Evolutionary conservation across 2,113 vertebrate genomes (phyloP).

Genomic region (Heliornis fulica): DNA sequence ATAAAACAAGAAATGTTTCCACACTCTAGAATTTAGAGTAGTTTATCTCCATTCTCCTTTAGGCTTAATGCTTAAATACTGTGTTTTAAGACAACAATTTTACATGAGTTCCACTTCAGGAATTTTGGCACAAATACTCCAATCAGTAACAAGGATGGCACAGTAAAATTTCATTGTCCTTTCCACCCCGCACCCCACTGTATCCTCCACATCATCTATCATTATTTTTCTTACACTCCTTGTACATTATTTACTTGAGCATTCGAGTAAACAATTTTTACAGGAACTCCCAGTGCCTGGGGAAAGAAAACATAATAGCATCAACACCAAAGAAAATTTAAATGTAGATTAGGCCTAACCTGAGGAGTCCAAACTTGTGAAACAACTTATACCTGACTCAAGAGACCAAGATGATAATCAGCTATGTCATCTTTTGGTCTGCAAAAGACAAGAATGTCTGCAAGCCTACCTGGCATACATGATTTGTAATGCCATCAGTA

Average conservation of each 20-base stretch:
- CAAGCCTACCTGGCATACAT: conserved; percentile 91
- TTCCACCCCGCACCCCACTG: not conserved
- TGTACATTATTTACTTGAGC: not conserved
- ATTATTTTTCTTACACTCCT: not conserved
- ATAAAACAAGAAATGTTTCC: not conserved
- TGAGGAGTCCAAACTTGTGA: not conserved
- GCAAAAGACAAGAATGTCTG: not conserved
- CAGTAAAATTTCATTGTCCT: not conserved
- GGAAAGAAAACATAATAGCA: not conserved
- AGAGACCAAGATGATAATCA: not conserved
- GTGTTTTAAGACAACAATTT: not conserved
- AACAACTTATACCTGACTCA: not conserved
- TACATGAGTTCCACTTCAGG: not conserved
- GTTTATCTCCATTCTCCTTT: not conserved
- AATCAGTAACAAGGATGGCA: not conserved
- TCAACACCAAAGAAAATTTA: not conserved
- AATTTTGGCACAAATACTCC: not conserved
- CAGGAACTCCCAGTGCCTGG: not conserved
- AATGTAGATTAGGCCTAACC: not conserved
- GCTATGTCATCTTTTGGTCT: not conserved
- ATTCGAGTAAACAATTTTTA: not conserved
- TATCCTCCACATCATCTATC: not conserved
- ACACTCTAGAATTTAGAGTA: not conserved
- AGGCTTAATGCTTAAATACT: not conserved
- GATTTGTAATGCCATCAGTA: conserved; percentile 92